Conservation (phyloP, 2,797 vertebrate genomes). For the Sebastes glaucus region DNA sequence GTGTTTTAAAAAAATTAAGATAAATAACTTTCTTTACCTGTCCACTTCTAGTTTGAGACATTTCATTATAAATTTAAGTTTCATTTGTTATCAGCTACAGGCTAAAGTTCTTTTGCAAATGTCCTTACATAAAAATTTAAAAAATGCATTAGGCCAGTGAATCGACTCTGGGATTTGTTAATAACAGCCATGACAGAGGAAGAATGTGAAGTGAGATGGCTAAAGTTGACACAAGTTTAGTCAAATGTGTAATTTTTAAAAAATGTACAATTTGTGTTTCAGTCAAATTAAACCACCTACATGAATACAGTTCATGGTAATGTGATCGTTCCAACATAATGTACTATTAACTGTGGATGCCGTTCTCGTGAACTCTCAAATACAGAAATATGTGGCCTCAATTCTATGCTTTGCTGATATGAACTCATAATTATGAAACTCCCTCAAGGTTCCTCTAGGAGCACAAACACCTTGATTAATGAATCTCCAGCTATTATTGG, state of each 20-base stretch:
- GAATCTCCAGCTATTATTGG: constrained; percentile 56
- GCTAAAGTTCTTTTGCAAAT: background rate
- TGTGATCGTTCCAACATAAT: background rate
- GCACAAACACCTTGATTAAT: constrained; percentile 70
- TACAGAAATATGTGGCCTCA: constrained; percentile 19
- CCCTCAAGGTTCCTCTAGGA: constrained; percentile 54
- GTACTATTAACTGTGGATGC: background rate
- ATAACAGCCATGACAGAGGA: background rate
- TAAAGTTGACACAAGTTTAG: background rate
- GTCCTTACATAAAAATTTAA: background rate
- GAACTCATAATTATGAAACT: constrained; percentile 61
- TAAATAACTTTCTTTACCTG: background rate
- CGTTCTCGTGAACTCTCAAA: background rate
- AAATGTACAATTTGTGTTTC: background rate
- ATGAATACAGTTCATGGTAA: background rate
- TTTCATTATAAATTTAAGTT: background rate
- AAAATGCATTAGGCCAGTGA: background rate
- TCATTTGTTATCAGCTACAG: background rate
- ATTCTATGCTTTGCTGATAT: constrained; percentile 31
- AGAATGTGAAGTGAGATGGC: background rate
- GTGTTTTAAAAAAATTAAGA: too few relatives aligned
- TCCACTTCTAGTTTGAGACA: background rate
- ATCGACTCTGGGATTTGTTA: background rate
- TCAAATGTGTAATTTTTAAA: background rate
- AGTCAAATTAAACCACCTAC: background rate